Conservation (phyloP, 1,140 invertebrate genomes). For the Aporrectodea caliginosa region DNA sequence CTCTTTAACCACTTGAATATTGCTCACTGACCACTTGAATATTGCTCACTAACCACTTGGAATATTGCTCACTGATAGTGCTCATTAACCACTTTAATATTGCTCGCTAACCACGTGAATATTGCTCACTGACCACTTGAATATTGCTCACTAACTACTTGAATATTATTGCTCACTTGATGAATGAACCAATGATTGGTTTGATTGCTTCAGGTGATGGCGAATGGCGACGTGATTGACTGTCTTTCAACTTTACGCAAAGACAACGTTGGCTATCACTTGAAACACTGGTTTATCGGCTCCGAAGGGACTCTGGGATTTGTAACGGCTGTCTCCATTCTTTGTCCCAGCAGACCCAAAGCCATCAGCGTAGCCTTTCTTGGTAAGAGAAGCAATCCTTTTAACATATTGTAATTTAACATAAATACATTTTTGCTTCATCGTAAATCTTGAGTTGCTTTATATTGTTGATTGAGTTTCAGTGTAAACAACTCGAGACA, state of each 20-base stretch:
- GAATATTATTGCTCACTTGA: too few species aligned
- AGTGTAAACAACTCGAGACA: too few species aligned
- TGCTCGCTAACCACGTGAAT: too few species aligned
- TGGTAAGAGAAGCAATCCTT: slow-evolving; percentile 68
- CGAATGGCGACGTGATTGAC: slow-evolving; percentile 77
- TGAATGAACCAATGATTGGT: too few species aligned
- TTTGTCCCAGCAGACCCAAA: slow-evolving; percentile 77
- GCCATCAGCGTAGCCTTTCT: slow-evolving; percentile 80
- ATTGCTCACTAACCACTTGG: too few species aligned
- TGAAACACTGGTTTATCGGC: slow-evolving; percentile 95
- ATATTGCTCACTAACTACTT: too few species aligned
- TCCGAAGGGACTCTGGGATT: slow-evolving; percentile 94
- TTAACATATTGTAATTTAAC: too few species aligned
- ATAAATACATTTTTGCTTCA: neutral
- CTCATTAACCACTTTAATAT: too few species aligned
- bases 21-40: too few species aligned
- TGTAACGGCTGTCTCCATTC: slow-evolving; percentile 85
- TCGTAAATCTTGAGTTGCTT: slow-evolving; percentile 19
- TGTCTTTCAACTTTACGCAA: slow-evolving; percentile 82
- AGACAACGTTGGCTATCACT: slow-evolving; percentile 94
- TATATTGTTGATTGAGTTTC: neutral
- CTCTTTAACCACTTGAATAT: too few species aligned
- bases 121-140: too few species aligned
- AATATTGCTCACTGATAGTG: too few species aligned
- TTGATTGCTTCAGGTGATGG: slow-evolving; percentile 81